These are phyloP conservation scores for Diorhabda sublineata DNA, from an alignment of 1,140 invertebrate species.

Conservation along the genomic window DNA sequence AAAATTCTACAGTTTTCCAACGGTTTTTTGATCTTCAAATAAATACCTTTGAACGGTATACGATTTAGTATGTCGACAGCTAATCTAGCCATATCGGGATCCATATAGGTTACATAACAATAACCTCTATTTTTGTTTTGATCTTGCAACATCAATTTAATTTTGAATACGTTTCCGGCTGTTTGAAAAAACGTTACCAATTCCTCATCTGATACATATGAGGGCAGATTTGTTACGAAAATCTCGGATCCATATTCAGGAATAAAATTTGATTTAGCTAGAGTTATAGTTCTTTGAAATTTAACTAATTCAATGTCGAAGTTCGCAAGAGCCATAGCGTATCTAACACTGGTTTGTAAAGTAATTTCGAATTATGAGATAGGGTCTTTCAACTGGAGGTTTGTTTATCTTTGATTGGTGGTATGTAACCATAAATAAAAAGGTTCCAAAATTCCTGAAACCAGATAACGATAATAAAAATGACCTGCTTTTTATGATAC, in stretches of 20 bases:
- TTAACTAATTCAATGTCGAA: no score
- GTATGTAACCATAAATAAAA: no score
- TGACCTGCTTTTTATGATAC: no score
- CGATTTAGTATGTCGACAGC: conserved; percentile 14
- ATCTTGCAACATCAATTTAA: conserved; percentile 21
- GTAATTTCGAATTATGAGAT: no score
- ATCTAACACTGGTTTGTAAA: no score
- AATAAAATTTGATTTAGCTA: neutral
- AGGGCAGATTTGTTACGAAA: conserved; percentile 25
- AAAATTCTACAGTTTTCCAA: conserved; percentile 76
- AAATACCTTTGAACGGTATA: conserved; percentile 8
- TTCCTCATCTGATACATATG: conserved; percentile 16
- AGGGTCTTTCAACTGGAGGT: no score
- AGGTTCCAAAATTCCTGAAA: no score
- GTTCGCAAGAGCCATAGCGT: no score
- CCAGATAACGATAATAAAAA: no score
- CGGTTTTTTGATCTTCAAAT: conserved; percentile 19
- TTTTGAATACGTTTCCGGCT: conserved; percentile 21
- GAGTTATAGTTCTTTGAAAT: neutral
- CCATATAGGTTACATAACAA: conserved; percentile 29
- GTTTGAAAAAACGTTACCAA: conserved; percentile 25
- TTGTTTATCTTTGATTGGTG: no score
- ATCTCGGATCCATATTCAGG: conserved; percentile 17
- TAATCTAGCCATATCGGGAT: conserved; percentile 12
- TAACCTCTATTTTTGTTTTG: conserved; percentile 23